Evolutionary conservation across 2,797 vertebrate species (phyloP), one percentile per base, ranked within the genome.

Genomic region (Poeciliopsis infans): DNA sequence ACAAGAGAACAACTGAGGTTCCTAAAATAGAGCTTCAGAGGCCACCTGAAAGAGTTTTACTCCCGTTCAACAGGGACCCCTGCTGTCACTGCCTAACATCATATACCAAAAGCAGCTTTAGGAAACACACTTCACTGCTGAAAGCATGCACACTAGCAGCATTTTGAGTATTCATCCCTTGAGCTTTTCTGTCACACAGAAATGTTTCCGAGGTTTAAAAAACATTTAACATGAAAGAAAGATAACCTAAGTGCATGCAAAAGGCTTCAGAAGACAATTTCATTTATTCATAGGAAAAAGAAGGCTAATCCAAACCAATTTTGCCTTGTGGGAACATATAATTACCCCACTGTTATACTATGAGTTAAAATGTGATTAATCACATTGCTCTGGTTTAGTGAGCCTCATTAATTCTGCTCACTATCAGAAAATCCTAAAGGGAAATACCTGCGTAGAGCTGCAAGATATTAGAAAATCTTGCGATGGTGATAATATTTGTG

Each of bases 21-120:
- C 25, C 66, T 69, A 69, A 69, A 69, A 59, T 68, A 41, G 5
- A 41, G 70, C 47, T 68, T 45, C 39, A 61, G 28, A 47, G 25
- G n/a, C 73, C 25, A 15, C 49, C 69, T 20, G 57, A 25, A 41
- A 10, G 5, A 8, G 31, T 51, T 49, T 75, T 36, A n/a, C 49
- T 51, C 33, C 47, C n/a, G 79, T 57, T 79, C 45, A 18, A 15
- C 64, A 43, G 41, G n/a, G 75, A 75, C 36, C 20, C 45, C 25
- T 43, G 66, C 74, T 53, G 45, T 61, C 31, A 46, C 18, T 74
- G 28, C 41, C 15, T 25, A 25, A 41, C 23, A 41, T 68, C 20
- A 41, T 13, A 25, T 33, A 25, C 64, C 18, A 68, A 41, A 68
- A 41, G 23, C 64, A 23, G 64, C 39, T 45, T 43, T n/a, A 69